phyloP scores from a whole-genome alignment of 2,888 invertebrate species.

The Caenorhabditis parvicauda region DNA sequence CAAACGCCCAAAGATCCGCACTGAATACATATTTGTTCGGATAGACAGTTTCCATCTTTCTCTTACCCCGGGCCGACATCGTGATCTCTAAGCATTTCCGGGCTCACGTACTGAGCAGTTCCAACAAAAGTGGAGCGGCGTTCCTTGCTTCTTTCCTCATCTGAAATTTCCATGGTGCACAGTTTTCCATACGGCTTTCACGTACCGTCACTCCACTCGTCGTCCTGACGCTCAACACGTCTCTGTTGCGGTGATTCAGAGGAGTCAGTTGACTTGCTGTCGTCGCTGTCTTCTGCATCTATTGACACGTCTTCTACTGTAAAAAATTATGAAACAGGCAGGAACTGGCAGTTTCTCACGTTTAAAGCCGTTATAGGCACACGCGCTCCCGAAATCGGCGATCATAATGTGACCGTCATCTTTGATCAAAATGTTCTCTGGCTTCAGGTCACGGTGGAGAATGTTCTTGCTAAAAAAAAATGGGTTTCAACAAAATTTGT shows the following conservation, averaged over 20 bases:
- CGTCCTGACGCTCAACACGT: too few species aligned
- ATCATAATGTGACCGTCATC: slow-evolving; percentile 93
- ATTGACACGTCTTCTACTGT: slow-evolving; percentile 3
- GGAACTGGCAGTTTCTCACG: too few species aligned
- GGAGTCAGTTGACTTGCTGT: too few species aligned
- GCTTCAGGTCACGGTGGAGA: slow-evolving; percentile 78
- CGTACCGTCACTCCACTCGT: too few species aligned
- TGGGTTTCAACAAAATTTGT: not conserved
- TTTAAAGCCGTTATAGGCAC: slow-evolving; percentile 16
- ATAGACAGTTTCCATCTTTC: not conserved
- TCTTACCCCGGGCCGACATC: slow-evolving; percentile 46
- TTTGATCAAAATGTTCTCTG: slow-evolving; percentile 92
- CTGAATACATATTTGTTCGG: slow-evolving; percentile 48
- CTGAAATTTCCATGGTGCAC: slow-evolving; percentile 6
- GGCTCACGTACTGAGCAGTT: slow-evolving; percentile 97
- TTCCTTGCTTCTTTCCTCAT: slow-evolving; percentile 4
- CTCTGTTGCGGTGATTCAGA: too few species aligned
- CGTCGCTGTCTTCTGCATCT: too few species aligned
- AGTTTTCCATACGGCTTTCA: not conserved
- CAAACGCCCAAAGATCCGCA: slow-evolving; percentile 94
- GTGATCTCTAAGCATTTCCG: slow-evolving; percentile 77
- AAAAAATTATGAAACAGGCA: not conserved
- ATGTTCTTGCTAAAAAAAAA: slow-evolving; percentile 29
- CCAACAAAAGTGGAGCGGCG: slow-evolving; percentile 77
- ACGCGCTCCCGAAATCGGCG: slow-evolving; percentile 95